phyloP scores from a whole-genome alignment of 2,797 vertebrate genomes.

The Staurois parvus region DNA sequence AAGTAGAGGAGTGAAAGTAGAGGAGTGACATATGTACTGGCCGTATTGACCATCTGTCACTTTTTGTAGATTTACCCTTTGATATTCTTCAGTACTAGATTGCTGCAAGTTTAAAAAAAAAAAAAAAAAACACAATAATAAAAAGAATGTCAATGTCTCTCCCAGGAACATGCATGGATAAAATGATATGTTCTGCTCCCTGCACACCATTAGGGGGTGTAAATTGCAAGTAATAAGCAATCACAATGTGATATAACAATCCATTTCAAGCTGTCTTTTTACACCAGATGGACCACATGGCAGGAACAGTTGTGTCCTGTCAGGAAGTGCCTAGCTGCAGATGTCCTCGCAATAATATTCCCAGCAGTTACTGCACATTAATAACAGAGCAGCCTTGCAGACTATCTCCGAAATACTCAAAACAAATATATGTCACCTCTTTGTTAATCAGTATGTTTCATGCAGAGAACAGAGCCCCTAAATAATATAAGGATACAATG shows the following conservation, averaged over 20 bases:
- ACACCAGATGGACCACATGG: slow-evolving; percentile 62
- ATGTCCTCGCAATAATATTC: slow-evolving; percentile 54
- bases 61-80: not conserved
- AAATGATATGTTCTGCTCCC: not conserved
- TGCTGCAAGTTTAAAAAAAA: not conserved
- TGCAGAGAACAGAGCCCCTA: not conserved
- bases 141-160: not conserved
- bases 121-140: not conserved
- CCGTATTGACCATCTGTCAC: not conserved
- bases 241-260: slow-evolving; percentile 29
- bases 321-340: slow-evolving; percentile 61
- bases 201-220: not conserved
- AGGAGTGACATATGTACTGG: not conserved
- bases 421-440: slow-evolving; percentile 6
- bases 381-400: slow-evolving; percentile 30
- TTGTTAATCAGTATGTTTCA: not conserved
- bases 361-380: slow-evolving; percentile 54
- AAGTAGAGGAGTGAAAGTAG: not conserved
- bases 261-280: not conserved
- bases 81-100: not conserved
- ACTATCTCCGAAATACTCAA: slow-evolving; percentile 9
- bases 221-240: not conserved
- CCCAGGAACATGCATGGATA: not conserved
- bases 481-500: too few species aligned
- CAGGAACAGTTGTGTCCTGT: slow-evolving; percentile 62